Conservation (phyloP, 2,113 vertebrate genomes). For the Trichomycterus rosablanca region DNA sequence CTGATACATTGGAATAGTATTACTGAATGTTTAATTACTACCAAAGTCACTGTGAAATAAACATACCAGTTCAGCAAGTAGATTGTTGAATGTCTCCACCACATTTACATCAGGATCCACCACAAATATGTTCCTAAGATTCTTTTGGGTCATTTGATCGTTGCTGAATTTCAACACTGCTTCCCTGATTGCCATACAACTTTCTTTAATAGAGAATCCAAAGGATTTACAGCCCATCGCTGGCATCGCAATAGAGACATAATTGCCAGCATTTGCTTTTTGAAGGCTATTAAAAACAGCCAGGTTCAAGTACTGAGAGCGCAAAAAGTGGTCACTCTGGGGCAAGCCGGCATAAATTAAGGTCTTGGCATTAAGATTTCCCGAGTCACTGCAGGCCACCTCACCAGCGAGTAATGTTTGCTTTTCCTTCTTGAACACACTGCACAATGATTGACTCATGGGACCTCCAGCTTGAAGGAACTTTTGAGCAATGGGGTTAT, state of each 20-base stretch:
- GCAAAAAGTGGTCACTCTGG: constrained; percentile 18
- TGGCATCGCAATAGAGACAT: constrained; percentile 43
- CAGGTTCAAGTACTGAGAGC: constrained; percentile 10
- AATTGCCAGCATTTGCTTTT: constrained; percentile 26
- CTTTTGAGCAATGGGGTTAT: constrained; percentile 24
- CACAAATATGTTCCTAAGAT: constrained; percentile 41
- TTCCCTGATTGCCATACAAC: constrained; percentile 30
- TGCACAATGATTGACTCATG: constrained; percentile 25
- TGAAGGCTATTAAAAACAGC: constrained; percentile 31
- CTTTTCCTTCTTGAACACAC: constrained; percentile 24
- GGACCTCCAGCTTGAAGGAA: constrained; percentile 38
- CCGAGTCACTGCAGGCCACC: constrained; percentile 30
- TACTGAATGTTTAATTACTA: too few species aligned
- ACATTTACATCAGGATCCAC: constrained; percentile 38
- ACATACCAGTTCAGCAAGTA: constrained; percentile 37
- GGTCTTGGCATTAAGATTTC: constrained; percentile 34
- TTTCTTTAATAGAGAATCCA: constrained; percentile 41
- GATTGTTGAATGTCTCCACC: constrained; percentile 39
- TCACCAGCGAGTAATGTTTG: constrained; percentile 36
- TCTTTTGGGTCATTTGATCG: background rate
- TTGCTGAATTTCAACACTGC: constrained; percentile 36
- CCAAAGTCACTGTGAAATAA: too few species aligned
- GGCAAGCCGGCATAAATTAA: constrained; percentile 42
- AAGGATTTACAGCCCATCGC: constrained; percentile 30
- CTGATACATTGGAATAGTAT: too few species aligned